A percentile compares a stretch with the other conserved stretches of the same genome.
Conservation (phyloP, 2,797 vertebrate species). For the Argyrosomus regius region DNA sequence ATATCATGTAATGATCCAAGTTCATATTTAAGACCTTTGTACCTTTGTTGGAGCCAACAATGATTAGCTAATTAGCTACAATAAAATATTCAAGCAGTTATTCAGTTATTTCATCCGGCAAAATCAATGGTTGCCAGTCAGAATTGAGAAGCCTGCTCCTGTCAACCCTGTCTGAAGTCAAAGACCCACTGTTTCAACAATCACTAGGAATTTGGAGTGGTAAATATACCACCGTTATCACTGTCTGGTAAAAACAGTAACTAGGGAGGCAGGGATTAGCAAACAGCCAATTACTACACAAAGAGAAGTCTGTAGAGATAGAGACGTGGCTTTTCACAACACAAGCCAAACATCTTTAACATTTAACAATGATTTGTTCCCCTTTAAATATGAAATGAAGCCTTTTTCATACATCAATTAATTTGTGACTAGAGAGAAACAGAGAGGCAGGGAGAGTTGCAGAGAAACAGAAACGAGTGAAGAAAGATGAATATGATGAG, state of each 20-base stretch:
- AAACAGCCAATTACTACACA: constrained; percentile 5
- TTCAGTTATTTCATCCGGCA: not conserved
- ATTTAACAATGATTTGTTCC: constrained; percentile 45
- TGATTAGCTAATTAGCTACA: not conserved
- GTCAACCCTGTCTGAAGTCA: not conserved
- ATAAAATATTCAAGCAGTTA: not conserved
- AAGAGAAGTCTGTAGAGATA: constrained; percentile 3
- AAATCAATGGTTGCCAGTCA: not conserved
- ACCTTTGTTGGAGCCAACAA: not conserved
- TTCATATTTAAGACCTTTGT: not conserved
- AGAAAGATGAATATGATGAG: constrained; percentile 62
- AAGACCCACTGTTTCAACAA: not conserved
- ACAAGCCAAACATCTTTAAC: constrained; percentile 38
- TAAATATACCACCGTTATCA: constrained; percentile 1
- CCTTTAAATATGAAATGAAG: constrained; percentile 41
- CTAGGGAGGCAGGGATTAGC: not conserved
- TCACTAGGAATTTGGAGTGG: not conserved
- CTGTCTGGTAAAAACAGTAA: constrained; percentile 4
- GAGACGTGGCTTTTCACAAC: constrained; percentile 5
- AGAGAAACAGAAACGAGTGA: constrained; percentile 45
- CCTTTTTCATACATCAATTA: constrained; percentile 40
- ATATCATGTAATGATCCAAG: not conserved
- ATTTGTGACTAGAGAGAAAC: constrained; percentile 41
- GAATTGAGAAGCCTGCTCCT: not conserved
- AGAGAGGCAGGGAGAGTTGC: constrained; percentile 18